Base-by-base conservation (phyloP, 2,797 vertebrate genomes). In the Nyctalus aviator region DNA sequence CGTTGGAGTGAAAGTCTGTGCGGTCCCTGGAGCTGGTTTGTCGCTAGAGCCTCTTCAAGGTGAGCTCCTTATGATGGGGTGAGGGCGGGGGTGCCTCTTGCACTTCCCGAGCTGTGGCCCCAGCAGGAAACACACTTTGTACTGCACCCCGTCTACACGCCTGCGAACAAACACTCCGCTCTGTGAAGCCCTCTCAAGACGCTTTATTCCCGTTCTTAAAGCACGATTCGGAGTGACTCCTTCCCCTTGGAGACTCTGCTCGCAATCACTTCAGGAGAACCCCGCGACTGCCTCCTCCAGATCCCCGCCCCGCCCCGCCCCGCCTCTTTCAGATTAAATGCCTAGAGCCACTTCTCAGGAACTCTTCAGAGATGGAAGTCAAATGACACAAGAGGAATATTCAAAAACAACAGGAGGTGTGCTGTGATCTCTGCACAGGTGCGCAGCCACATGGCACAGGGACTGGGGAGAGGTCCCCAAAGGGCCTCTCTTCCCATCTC, bases 171-270 rank as follows among this genome's bases (percentile, higher is more conserved):
- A 84, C 30, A 17, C 62, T 84, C 30, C 79, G 89, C 84, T 94
- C 48, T 77, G 68, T 30, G 46, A 92, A 78, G 78, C 50, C 41
- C 81, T 78, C 69, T 44, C 69, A 55, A 75, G 84, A 64, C 57
- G 88, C 92, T 90, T 94, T n/a, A 91, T 72, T 77, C 81, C 79
- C 50, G 66, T 84, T 95, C 86, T 84, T 12, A 86, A 94, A 94
- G 77, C 27, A 32, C 50, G 84, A 75, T 59, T 93, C 77, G 75
- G 79, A 89, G 84, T 59, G 84, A 93, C 87, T 90, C 0, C 1
- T 94, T 92, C 71, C 82, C 57, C 32, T 23, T 13, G 71, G 50
- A 89, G 89, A 96, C 76, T 95, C 84, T 87, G 55, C 59, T 91
- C 0, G 25, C 50, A 94, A 94, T 85, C 94, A 91, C 77, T 95